Base-by-base conservation (phyloP, 2,888 invertebrate species). In the Bedellia somnulentella region DNA sequence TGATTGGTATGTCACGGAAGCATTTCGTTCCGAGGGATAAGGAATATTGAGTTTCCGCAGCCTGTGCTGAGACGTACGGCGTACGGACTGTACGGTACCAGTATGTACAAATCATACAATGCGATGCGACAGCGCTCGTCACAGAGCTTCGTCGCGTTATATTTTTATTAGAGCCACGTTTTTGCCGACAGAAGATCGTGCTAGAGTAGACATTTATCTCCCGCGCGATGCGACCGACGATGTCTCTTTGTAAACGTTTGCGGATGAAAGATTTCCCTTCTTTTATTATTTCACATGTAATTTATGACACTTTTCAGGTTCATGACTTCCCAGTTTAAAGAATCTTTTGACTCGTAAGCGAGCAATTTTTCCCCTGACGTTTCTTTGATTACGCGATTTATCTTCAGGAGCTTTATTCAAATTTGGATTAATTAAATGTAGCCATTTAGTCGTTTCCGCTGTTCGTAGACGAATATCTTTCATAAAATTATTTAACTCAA, bases 261-360 rank as follows among this genome's bases (percentile, higher is more conserved):
- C 46, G 57, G 52, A 52, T 58, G 59, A 63, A 62, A 64, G 58
- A 58, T 63, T 62, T 63, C 55, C 50, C 54, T 58, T 53, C 47
- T 63, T 60, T 60, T 63, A 66, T 66, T 64, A 63, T 68, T 62
- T 64, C 56, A 62, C 56, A 59, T 57, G 52, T 59, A 66, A 67
- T 67, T 70, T 68, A 67, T 64, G 56, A 52, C 56, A 56, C 56
- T 56, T 54, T 46, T 61, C 52, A 53, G 35, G 36, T 40, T 42
- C 35, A 40, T 39, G 38, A 37, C 39, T 44, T 40, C 13, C 28
- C 10, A 13, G 12, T 11, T 44, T 49, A 45, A 51, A 45, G 44
- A 48, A 37, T 48, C 40, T 50, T 52, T 47, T 49, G 50, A 45
- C 44, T 52, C 43, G 37, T 41, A 50, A 47, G 42, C 39, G 44